Percentiles rank a stretch among this genome's conserved stretches.
These are phyloP conservation scores for Hippoglossus stenolepis DNA, from an alignment of 2,113 vertebrate genomes.

Conservation along the genomic window DNA sequence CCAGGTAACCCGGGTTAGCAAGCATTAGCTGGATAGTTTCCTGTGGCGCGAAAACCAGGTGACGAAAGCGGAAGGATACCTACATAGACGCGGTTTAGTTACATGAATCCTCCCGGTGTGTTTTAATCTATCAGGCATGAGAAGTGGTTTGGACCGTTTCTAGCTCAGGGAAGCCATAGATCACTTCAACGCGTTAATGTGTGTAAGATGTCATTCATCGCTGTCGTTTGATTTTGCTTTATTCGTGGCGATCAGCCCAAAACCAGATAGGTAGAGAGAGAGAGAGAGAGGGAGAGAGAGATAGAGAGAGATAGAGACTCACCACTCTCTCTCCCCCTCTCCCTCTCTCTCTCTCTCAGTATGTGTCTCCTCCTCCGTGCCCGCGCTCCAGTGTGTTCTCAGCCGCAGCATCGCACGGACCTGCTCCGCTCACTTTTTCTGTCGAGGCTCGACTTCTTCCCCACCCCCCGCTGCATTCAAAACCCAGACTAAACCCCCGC, in stretches of 20 bases:
- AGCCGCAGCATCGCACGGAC: slow-evolving; percentile 66
- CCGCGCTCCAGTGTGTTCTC: slow-evolving; percentile 63
- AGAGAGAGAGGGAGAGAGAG: background rate
- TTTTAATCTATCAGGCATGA: background rate
- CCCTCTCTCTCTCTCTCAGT: slow-evolving; percentile 20
- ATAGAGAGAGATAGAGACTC: background rate
- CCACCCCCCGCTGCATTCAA: background rate
- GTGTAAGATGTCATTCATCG: background rate
- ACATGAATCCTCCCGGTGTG: background rate
- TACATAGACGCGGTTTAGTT: background rate
- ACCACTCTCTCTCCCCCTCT: slow-evolving; percentile 10
- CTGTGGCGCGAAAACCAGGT: background rate
- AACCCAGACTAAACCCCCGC: background rate
- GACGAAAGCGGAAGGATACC: background rate
- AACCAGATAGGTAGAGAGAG: background rate
- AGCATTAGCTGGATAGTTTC: background rate
- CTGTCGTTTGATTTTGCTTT: background rate
- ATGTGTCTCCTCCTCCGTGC: slow-evolving; percentile 53
- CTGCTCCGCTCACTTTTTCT: slow-evolving; percentile 48
- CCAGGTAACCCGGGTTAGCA: background rate
- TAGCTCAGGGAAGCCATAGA: background rate
- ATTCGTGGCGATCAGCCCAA: background rate
- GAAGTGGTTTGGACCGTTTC: background rate
- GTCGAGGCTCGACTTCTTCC: background rate
- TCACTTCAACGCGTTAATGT: background rate